Conservation (phyloP, 2,797 vertebrate species). For the Glossophaga mutica region DNA sequence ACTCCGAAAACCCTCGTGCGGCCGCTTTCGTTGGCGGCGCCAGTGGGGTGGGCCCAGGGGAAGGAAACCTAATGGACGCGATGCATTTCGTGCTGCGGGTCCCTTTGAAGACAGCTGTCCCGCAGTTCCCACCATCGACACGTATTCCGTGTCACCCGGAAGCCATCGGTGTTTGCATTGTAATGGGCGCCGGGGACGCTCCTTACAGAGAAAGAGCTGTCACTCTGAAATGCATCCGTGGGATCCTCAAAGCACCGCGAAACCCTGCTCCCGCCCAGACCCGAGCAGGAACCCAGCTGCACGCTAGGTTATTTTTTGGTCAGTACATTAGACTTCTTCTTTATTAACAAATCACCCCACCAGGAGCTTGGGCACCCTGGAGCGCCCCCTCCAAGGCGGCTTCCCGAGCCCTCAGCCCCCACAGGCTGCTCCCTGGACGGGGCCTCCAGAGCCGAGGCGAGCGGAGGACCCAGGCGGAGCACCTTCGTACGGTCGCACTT, state of each 20-base stretch:
- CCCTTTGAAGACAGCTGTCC: conserved; percentile 66
- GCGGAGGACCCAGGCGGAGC: rapidly evolving
- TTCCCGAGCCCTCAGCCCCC: rapidly evolving
- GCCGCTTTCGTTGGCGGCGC: conserved; percentile 79
- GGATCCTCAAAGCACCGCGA: not conserved
- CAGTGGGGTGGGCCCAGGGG: conserved; percentile 68
- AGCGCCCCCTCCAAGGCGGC: rapidly evolving
- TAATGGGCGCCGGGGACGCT: not conserved
- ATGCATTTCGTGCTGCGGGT: conserved; percentile 68
- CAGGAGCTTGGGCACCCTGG: rapidly evolving
- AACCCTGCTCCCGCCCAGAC: not conserved
- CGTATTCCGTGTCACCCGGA: conserved; percentile 65
- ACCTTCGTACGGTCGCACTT: rapidly evolving
- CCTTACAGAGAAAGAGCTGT: not conserved
- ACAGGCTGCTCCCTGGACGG: not conserved
- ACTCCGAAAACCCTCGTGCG: conserved; percentile 53
- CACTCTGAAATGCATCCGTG: not conserved
- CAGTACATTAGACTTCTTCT: not conserved
- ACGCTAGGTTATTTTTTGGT: not conserved
- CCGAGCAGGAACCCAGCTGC: not conserved
- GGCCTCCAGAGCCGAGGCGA: not conserved
- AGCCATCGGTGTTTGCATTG: not conserved
- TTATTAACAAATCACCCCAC: not conserved
- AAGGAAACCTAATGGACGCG: conserved; percentile 73
- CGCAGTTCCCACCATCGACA: conserved; percentile 47